Evolutionary conservation across 2,797 vertebrate genomes (phyloP).

Genomic region (Carapus acus): DNA sequence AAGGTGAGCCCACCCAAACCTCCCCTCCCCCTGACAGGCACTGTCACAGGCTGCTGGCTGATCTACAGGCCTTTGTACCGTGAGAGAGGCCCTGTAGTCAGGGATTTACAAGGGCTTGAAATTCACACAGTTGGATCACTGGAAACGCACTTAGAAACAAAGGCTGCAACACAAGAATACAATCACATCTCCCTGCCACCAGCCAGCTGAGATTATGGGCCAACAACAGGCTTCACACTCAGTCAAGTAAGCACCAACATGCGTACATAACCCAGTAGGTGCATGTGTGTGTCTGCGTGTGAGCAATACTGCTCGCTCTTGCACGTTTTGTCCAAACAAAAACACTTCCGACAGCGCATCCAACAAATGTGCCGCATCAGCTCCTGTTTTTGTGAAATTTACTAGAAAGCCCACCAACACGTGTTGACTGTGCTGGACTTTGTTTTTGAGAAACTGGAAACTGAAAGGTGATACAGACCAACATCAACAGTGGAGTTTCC

Average conservation of each 20-base stretch:
- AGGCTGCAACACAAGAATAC: slow-evolving; percentile 38
- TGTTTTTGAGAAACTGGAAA: slow-evolving; percentile 17
- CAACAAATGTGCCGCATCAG: slow-evolving; percentile 1
- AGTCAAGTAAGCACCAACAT: slow-evolving; percentile 32
- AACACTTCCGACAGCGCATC: not conserved
- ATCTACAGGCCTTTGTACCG: slow-evolving; percentile 52
- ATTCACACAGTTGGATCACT: slow-evolving; percentile 48
- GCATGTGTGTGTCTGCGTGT: not conserved
- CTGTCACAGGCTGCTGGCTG: slow-evolving; percentile 40
- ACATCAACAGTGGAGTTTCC: not conserved
- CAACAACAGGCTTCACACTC: slow-evolving; percentile 22
- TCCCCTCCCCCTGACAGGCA: slow-evolving; percentile 22
- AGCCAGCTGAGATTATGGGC: slow-evolving; percentile 35
- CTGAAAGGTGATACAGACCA: slow-evolving; percentile 3
- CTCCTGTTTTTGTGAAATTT: slow-evolving; percentile 10
- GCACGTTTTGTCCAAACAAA: not conserved
- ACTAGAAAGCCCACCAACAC: slow-evolving; percentile 13
- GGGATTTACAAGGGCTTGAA: slow-evolving; percentile 47
- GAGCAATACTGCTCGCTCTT: not conserved
- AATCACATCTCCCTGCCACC: slow-evolving; percentile 29
- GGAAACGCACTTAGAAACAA: slow-evolving; percentile 51
- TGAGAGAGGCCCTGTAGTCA: slow-evolving; percentile 36
- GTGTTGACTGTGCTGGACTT: not conserved
- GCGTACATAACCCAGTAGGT: not conserved
- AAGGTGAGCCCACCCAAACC: slow-evolving; percentile 30